phyloP scores from a whole-genome alignment of 2,113 vertebrate species.

The Xenus cinereus region DNA sequence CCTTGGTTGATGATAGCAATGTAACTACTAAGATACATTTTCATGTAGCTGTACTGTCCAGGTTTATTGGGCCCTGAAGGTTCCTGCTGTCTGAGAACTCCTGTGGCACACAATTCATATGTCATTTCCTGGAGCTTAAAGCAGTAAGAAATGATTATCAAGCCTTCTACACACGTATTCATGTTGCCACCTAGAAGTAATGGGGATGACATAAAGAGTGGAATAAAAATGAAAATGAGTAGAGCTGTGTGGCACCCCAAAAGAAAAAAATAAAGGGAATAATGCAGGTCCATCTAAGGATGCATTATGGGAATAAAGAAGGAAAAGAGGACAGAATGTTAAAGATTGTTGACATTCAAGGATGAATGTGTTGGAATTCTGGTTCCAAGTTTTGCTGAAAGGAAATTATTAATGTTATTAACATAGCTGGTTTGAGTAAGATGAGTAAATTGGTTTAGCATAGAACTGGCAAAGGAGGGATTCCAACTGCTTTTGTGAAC shows the following conservation, averaged over 20 bases:
- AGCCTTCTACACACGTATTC: neutral
- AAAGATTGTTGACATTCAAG: neutral
- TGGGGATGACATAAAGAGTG: neutral
- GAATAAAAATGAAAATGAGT: neutral
- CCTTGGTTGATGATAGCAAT: neutral
- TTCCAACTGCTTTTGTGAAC: neutral
- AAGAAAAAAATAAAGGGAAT: neutral
- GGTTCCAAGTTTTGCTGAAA: neutral
- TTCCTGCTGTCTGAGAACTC: neutral
- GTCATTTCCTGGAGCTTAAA: neutral
- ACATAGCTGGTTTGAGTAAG: neutral
- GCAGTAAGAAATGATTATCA: neutral
- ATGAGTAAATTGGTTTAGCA: neutral
- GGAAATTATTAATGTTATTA: neutral
- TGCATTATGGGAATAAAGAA: neutral
- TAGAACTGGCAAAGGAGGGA: neutral
- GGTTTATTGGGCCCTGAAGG: neutral
- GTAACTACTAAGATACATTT: neutral
- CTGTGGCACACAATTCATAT: neutral
- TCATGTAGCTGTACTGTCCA: neutral
- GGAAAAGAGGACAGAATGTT: neutral
- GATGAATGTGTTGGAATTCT: neutral
- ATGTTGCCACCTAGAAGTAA: neutral
- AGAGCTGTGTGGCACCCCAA: neutral
- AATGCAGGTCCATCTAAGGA: neutral